A percentile compares a stretch with the other conserved stretches of the same genome.
These are phyloP conservation scores for Talpa occidentalis DNA, from an alignment of 2,113 vertebrate genomes.

Conservation along the genomic window DNA sequence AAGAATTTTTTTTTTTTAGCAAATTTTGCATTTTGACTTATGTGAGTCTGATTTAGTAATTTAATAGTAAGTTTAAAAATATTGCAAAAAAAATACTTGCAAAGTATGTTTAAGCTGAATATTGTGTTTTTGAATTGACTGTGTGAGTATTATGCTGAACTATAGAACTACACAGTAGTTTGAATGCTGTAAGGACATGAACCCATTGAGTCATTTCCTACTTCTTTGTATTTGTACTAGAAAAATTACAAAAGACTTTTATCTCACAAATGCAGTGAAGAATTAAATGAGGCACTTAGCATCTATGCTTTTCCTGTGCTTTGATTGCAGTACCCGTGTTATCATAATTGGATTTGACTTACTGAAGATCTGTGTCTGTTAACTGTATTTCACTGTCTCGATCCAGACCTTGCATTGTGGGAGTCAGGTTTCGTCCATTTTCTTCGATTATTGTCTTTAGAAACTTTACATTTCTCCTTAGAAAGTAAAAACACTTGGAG, in stretches of 20 bases:
- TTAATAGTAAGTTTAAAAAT: conserved; percentile 55
- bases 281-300: neutral
- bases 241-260: conserved; percentile 27
- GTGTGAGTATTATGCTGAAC: conserved; percentile 35
- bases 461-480: neutral
- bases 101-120: neutral
- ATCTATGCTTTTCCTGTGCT: neutral
- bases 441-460: conserved; percentile 7
- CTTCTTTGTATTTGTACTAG: conserved; percentile 16
- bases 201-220: conserved; percentile 11
- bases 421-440: neutral
- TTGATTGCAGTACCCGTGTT: neutral
- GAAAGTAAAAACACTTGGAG: conserved; percentile 20
- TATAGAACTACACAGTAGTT: neutral
- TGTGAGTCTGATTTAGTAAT: conserved; percentile 40
- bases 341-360: conserved; percentile 6
- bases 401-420: neutral
- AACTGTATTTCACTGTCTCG: conserved; percentile 17
- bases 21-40: conserved; percentile 27
- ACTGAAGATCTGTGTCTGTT: conserved; percentile 13
- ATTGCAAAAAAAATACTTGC: neutral
- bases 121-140: neutral
- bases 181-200: conserved; percentile 30
- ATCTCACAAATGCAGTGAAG: neutral
- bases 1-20: conserved; percentile 16